Percentiles rank a stretch among this genome's conserved stretches.
Evolutionary conservation across 2,113 vertebrate species (phyloP).

Genomic region (Bothrops jararaca): DNA sequence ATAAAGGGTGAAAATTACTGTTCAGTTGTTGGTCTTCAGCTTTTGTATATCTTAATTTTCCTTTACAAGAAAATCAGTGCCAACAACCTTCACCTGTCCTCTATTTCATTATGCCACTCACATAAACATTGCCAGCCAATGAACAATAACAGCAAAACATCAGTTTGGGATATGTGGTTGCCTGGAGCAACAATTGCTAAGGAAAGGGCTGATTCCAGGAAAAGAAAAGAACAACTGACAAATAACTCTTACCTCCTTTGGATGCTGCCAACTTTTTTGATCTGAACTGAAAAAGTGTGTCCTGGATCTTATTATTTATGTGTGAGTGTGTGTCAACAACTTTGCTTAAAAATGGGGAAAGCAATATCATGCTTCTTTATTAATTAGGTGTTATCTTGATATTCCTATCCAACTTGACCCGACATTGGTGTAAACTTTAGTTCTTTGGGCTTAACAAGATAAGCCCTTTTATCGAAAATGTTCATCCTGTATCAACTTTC

Average conservation of each 20-base stretch:
- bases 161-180: rapidly evolving
- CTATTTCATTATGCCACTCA: background rate
- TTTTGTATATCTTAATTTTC: background rate
- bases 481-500: conserved; percentile 4
- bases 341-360: background rate
- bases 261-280: rapidly evolving
- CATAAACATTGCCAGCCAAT: background rate
- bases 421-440: background rate
- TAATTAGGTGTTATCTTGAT: background rate
- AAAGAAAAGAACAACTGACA: background rate
- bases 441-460: background rate
- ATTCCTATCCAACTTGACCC: conserved; percentile 13
- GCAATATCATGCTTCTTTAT: background rate
- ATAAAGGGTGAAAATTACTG: background rate
- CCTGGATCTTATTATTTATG: background rate
- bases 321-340: background rate
- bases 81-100: background rate
- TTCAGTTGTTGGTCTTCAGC: background rate
- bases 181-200: rapidly evolving
- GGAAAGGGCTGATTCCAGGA: rapidly evolving
- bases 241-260: background rate
- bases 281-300: rapidly evolving
- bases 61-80: background rate
- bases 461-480: background rate
- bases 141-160: background rate